Evolutionary conservation across 2,797 vertebrate species (phyloP).

Genomic region (Odontamblyopus rebecca): DNA sequence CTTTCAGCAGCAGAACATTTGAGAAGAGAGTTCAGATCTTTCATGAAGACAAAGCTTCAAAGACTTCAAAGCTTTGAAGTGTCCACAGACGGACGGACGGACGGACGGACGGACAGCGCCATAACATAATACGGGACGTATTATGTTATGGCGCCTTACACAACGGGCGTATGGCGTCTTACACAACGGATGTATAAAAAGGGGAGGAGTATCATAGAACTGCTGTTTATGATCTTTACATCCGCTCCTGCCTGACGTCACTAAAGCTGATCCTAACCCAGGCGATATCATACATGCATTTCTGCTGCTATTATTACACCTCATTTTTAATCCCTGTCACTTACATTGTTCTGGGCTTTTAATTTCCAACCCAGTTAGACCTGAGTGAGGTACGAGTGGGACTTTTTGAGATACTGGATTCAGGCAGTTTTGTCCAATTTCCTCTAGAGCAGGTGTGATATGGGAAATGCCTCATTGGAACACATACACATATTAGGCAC

Average conservation of each 20-base stretch:
- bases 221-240: background rate
- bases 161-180: too few species aligned
- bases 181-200: too few species aligned
- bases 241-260: constrained; percentile 18
- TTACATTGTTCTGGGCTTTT: constrained; percentile 70
- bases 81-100: too few species aligned
- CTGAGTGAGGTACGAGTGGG: constrained; percentile 64
- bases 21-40: too few species aligned
- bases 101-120: too few species aligned
- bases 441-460: constrained; percentile 32
- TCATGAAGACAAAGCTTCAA: too few species aligned
- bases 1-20: too few species aligned
- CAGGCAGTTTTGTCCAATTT: constrained; percentile 53
- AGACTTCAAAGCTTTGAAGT: too few species aligned
- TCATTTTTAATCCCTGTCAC: constrained; percentile 73
- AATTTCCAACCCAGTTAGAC: constrained; percentile 71
- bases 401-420: constrained; percentile 36
- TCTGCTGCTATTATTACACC: constrained; percentile 71
- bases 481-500: constrained; percentile 21
- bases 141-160: too few species aligned
- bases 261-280: constrained; percentile 40
- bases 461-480: constrained; percentile 38
- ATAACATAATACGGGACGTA: too few species aligned
- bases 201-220: background rate
- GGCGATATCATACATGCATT: constrained; percentile 58